Percentiles rank a stretch among this genome's conserved stretches.
Conservation (phyloP, 2,888 invertebrate genomes). For the Microchrysa polita region DNA sequence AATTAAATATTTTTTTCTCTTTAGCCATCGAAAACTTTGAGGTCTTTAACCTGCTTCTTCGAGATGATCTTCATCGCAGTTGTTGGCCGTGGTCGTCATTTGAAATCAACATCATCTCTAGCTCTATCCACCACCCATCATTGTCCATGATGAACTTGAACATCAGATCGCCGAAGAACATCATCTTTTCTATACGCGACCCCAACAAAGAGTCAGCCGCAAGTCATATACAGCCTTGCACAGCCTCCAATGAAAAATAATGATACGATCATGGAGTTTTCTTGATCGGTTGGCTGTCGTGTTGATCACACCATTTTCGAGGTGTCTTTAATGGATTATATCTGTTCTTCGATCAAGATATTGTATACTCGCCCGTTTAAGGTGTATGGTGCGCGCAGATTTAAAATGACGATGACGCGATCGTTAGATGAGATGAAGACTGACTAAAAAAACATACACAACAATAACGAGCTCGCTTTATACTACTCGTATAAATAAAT, state of each 20-base stretch:
- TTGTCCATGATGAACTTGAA: too few relatives aligned
- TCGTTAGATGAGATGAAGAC: neutral
- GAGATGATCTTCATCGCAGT: too few relatives aligned
- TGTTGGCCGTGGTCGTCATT: too few relatives aligned
- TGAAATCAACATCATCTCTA: too few relatives aligned
- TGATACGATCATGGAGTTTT: conserved; percentile 30
- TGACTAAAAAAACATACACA: too few relatives aligned
- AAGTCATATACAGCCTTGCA: neutral
- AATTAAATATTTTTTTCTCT: too few relatives aligned
- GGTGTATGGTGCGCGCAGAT: conserved; percentile 34
- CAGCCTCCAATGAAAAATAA: conserved; percentile 32
- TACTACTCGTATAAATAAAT: conserved; percentile 46
- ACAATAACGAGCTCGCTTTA: neutral
- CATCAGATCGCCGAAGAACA: neutral
- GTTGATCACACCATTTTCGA: conserved; percentile 47
- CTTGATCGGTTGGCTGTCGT: conserved; percentile 39
- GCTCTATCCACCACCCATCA: too few relatives aligned
- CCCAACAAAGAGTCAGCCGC: neutral
- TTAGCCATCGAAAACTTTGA: too few relatives aligned
- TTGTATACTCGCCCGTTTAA: conserved; percentile 30
- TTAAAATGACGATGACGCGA: conserved; percentile 25
- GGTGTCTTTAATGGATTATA: conserved; percentile 48
- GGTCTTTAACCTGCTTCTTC: too few relatives aligned
- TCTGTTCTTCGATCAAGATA: conserved; percentile 43
- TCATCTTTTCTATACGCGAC: neutral